Percentiles rank a stretch among this genome's conserved stretches.
Conservation (phyloP, 1,140 invertebrate species). For the Holcopasites calliopsidis region DNA sequence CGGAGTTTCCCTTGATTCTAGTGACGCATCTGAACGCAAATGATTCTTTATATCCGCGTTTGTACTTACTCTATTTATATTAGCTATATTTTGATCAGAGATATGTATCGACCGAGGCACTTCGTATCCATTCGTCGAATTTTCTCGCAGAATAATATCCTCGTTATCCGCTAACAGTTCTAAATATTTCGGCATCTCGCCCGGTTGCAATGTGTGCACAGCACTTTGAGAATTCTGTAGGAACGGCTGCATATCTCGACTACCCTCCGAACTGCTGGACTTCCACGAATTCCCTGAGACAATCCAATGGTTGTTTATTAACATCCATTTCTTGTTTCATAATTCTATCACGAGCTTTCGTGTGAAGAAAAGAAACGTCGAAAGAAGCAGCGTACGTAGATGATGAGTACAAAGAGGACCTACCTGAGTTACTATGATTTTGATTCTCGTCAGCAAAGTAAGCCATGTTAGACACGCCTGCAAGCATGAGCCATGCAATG, state of each 20-base stretch:
- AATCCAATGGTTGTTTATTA: background rate
- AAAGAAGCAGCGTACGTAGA: slow-evolving; percentile 26
- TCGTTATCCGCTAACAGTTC: slow-evolving; percentile 79
- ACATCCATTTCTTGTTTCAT: background rate
- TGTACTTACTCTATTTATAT: slow-evolving; percentile 30
- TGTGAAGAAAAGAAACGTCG: background rate
- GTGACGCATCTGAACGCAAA: slow-evolving; percentile 13
- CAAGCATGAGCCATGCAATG: slow-evolving; percentile 79
- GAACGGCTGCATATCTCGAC: slow-evolving; percentile 74
- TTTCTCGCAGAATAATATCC: slow-evolving; percentile 74
- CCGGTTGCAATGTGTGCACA: slow-evolving; percentile 56
- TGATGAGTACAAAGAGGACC: slow-evolving; percentile 52
- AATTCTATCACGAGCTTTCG: background rate
- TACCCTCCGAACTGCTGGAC: slow-evolving; percentile 74
- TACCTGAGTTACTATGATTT: slow-evolving; percentile 80
- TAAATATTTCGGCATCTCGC: slow-evolving; percentile 80
- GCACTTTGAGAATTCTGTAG: slow-evolving; percentile 70
- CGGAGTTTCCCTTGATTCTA: slow-evolving; percentile 29
- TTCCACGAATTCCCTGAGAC: slow-evolving; percentile 76
- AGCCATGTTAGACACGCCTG: slow-evolving; percentile 80
- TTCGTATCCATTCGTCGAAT: slow-evolving; percentile 82
- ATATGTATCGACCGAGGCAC: slow-evolving; percentile 78
- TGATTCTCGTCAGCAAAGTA: slow-evolving; percentile 81
- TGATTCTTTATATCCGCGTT: slow-evolving; percentile 41
- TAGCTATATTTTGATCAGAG: slow-evolving; percentile 47